A percentile compares a stretch with the other conserved stretches of the same genome.
Evolutionary conservation across 2,797 vertebrate species (phyloP).

Genomic region (Botia kubotai): DNA sequence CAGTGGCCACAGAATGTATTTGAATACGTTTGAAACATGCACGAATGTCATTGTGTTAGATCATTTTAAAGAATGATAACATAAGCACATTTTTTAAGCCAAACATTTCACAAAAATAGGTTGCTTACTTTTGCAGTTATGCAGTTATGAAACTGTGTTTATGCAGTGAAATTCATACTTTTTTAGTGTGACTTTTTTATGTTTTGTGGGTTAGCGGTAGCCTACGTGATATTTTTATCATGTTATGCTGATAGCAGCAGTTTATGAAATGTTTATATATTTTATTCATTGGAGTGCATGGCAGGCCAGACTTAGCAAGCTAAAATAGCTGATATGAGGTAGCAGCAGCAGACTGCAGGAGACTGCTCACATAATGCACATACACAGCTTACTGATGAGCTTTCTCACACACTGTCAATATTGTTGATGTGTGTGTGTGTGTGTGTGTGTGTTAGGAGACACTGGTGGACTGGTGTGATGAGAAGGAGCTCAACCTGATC

Average conservation of each 20-base stretch:
- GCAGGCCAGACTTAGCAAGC: not conserved
- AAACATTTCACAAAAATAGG: not conserved
- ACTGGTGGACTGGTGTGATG: conserved; percentile 97
- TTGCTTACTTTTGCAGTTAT: not conserved
- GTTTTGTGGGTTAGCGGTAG: no score
- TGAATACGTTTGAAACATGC: no score
- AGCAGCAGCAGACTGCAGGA: not conserved
- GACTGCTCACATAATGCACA: conserved; percentile 5
- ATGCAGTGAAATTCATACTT: not conserved
- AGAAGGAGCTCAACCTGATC: conserved; percentile 97
- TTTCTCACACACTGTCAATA: not conserved
- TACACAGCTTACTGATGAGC: not conserved
- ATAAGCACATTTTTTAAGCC: not conserved
- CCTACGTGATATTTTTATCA: not conserved
- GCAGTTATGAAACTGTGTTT: not conserved
- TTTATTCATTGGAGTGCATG: conserved; percentile 20
- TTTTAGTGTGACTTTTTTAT: not conserved
- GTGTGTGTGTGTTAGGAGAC: conserved; percentile 81
- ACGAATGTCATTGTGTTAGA: no score
- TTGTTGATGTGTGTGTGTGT: conserved; percentile 7
- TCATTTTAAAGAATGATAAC: not conserved
- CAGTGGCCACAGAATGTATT: not conserved
- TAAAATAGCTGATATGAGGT: conserved; percentile 5
- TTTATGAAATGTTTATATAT: conserved; percentile 5
- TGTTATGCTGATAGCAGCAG: conserved; percentile 28